Conservation (phyloP, 2,888 invertebrate genomes). For the Mythimna albipuncta region DNA sequence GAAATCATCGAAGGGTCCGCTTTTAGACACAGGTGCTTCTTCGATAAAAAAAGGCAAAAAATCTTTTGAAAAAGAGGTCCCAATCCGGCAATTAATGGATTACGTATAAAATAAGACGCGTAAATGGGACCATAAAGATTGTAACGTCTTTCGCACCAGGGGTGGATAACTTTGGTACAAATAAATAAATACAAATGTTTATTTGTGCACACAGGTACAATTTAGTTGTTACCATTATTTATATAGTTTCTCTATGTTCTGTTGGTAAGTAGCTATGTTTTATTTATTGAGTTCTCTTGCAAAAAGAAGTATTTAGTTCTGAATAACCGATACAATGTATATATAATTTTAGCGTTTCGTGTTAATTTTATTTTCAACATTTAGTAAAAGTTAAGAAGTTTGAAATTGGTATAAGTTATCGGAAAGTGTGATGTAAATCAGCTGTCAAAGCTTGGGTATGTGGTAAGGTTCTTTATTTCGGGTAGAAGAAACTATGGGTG, state of each 20-base stretch:
- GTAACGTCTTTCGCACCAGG: conserved; percentile 66
- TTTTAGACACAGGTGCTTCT: conserved; percentile 85
- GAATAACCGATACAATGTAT: no score
- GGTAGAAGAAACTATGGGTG: background rate
- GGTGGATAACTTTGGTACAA: conserved; percentile 34
- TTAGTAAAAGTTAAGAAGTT: no score
- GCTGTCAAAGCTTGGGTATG: background rate
- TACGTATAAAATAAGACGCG: conserved; percentile 79
- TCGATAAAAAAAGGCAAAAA: conserved; percentile 70
- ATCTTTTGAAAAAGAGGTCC: conserved; percentile 70
- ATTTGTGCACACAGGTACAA: no score
- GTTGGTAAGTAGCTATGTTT: background rate
- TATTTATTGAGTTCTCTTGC: conserved; percentile 2
- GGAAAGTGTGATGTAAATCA: background rate
- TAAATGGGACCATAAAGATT: conserved; percentile 71
- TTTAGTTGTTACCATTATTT: no score
- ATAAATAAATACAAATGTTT: no score
- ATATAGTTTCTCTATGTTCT: no score
- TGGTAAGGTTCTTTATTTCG: background rate
- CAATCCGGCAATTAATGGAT: conserved; percentile 86
- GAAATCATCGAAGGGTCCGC: conserved; percentile 78
- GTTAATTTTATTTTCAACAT: no score
- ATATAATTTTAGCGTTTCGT: no score
- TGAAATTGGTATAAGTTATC: background rate
- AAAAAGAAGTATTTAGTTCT: background rate